Evolutionary conservation across 2,113 vertebrate species (phyloP).

Genomic region (Pelecanoides urinatrix): DNA sequence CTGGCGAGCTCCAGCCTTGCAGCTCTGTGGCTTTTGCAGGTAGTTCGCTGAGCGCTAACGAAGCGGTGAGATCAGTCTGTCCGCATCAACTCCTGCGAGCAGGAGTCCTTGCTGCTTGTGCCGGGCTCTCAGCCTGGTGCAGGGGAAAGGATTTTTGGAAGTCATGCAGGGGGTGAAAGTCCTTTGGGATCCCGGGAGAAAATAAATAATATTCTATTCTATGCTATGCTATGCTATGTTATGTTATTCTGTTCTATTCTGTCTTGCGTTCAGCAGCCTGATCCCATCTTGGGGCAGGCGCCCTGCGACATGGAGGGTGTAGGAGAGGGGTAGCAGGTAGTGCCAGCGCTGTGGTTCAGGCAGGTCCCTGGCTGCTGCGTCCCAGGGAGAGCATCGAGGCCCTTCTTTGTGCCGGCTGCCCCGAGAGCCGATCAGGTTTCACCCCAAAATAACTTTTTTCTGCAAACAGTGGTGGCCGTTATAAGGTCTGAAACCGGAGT

Average conservation of each 20-base stretch:
- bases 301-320: accelerated
- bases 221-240: accelerated
- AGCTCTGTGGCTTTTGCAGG: neutral
- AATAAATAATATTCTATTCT: neutral
- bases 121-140: neutral
- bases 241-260: accelerated
- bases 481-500: constrained; percentile 16
- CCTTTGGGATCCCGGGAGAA: neutral
- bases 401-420: neutral
- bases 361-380: neutral
- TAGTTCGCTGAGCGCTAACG: accelerated
- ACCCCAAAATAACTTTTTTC: constrained; percentile 22
- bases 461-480: neutral
- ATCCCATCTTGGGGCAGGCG: neutral
- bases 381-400: neutral
- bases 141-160: neutral
- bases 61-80: neutral
- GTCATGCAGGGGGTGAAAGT: neutral
- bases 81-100: neutral
- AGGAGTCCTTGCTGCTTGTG: neutral
- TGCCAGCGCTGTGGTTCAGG: neutral
- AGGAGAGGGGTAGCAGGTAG: neutral
- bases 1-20: neutral
- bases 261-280: neutral
- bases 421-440: neutral